Base-by-base conservation (phyloP, 2,888 invertebrate genomes). In the Orthonychiurus folsomi region DNA sequence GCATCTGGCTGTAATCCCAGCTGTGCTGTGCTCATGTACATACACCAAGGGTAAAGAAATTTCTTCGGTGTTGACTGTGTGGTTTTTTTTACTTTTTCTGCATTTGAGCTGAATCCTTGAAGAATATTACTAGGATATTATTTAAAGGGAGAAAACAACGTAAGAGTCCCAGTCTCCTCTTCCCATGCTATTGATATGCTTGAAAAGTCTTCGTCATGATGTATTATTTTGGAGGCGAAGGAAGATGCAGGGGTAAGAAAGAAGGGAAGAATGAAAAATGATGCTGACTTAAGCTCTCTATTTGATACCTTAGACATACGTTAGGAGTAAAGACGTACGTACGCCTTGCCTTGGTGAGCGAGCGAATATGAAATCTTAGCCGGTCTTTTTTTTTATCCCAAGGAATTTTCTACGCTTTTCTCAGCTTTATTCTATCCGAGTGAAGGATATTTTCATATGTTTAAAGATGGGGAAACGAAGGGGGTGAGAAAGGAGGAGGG, bases 201-300 rank as follows among this genome's bases (percentile, higher is more conserved):
- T 23, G 27, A 52, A 56, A 61, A 50, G 61, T 57, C 61, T 52
- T 27, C 61, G 56, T 61, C 56, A 37, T 21, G 21, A 25, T 52
- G 52, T 52, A 52, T 52, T 23, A 57, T 50, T 62, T 58, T 58
- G 50, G 26, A 52, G 61, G 26, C 50, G 18, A 27, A 61, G 56
- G 48, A 56, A 61, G 56, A 24, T n/a, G 59, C 3, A 3, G 47
- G 37, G 27, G 24, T 50, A 50, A 12, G 58, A 21, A 50, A 23
- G 28, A 62, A 26, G 56, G 21, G 52, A 15, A 37, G 64, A 63
- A 70, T 68, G 70, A 70, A 66, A 70, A 70, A 70, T 70, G 70
- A 70, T 70, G 70, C 67, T 67, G 70, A 69, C 66, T 70, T 70
- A 70, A 68, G 69, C 66, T 56, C 26, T 58, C 28, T 56, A 18